phyloP scores from a whole-genome alignment of 1,140 invertebrate genomes.

The Sesamia nonagrioides region DNA sequence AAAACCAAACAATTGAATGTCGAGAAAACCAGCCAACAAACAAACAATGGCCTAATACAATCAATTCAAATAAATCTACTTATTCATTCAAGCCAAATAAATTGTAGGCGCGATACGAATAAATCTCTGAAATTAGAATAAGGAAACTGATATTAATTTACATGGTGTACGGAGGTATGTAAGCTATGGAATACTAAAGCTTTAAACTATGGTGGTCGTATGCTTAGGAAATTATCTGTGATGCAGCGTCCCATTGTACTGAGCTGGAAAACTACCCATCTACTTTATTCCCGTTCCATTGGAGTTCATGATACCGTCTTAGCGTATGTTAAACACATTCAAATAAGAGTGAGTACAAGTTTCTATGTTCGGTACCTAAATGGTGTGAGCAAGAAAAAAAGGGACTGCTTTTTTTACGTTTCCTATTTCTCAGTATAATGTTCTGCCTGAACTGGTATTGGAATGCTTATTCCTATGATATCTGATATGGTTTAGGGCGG shows the following conservation, averaged over 20 bases:
- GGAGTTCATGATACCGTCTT: slow-evolving; percentile 60
- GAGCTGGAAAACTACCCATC: slow-evolving; percentile 56
- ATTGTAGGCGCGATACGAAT: slow-evolving; percentile 28
- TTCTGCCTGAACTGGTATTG: neutral
- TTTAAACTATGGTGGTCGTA: slow-evolving; percentile 66
- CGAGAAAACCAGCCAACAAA: slow-evolving; percentile 37
- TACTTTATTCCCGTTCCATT: slow-evolving; percentile 69
- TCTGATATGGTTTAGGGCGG: neutral
- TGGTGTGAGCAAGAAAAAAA: slow-evolving; percentile 44
- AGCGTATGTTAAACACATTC: slow-evolving; percentile 73
- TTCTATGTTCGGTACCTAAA: slow-evolving; percentile 29
- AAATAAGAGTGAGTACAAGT: slow-evolving; percentile 59
- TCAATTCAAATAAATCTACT: slow-evolving; percentile 45
- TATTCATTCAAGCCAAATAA: slow-evolving; percentile 36
- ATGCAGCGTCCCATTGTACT: slow-evolving; percentile 60
- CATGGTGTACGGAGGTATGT: slow-evolving; percentile 68
- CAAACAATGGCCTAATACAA: slow-evolving; percentile 32
- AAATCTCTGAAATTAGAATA: slow-evolving; percentile 61
- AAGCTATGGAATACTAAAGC: slow-evolving; percentile 64
- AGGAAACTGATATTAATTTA: slow-evolving; percentile 69
- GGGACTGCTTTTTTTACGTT: slow-evolving; percentile 27
- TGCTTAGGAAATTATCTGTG: slow-evolving; percentile 68
- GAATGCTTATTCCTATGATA: slow-evolving; percentile 18
- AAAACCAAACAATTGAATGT: slow-evolving; percentile 43
- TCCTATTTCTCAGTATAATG: slow-evolving; percentile 1